phyloP scores from a whole-genome alignment of 37 sponge, comb jelly and placozoan species.

The Chondrosia reniformis region DNA sequence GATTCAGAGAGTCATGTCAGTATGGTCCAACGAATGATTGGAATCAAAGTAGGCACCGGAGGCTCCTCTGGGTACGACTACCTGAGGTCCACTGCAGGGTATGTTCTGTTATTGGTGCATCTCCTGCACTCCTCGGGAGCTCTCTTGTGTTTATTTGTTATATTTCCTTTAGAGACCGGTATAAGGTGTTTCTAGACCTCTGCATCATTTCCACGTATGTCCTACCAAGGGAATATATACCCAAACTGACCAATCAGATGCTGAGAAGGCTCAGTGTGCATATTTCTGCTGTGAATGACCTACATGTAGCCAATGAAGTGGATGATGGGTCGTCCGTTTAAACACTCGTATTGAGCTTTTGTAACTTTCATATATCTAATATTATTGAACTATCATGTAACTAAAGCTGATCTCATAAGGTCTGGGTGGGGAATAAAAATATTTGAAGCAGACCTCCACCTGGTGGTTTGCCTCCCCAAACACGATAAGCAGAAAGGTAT shows the following conservation, averaged over 20 bases:
- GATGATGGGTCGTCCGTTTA: not conserved
- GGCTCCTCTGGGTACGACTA: constrained; percentile 62
- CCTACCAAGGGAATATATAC: constrained; percentile 24
- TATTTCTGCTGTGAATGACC: not conserved
- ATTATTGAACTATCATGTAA: not conserved
- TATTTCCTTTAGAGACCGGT: constrained; percentile 39
- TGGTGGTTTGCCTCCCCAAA: too few relatives aligned
- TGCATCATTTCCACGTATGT: constrained; percentile 46
- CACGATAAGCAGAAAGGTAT: too few relatives aligned
- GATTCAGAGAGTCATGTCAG: constrained; percentile 44
- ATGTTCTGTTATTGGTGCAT: too few relatives aligned
- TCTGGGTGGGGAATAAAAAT: too few relatives aligned
- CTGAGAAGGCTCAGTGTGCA: not conserved
- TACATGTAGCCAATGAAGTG: not conserved
- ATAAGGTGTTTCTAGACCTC: constrained; percentile 57
- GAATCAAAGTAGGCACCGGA: constrained; percentile 51
- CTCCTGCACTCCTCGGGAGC: too few relatives aligned
- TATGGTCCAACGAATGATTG: constrained; percentile 61
- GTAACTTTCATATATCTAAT: not conserved
- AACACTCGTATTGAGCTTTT: not conserved
- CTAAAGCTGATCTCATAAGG: not conserved
- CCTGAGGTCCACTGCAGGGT: constrained; percentile 50
- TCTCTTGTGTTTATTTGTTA: too few relatives aligned
- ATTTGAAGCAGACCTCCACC: too few relatives aligned
- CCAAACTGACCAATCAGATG: constrained; percentile 32